These are phyloP conservation scores for Eristalinus sepulchralis DNA, from an alignment of 2,888 invertebrate genomes.

Conservation along the genomic window DNA sequence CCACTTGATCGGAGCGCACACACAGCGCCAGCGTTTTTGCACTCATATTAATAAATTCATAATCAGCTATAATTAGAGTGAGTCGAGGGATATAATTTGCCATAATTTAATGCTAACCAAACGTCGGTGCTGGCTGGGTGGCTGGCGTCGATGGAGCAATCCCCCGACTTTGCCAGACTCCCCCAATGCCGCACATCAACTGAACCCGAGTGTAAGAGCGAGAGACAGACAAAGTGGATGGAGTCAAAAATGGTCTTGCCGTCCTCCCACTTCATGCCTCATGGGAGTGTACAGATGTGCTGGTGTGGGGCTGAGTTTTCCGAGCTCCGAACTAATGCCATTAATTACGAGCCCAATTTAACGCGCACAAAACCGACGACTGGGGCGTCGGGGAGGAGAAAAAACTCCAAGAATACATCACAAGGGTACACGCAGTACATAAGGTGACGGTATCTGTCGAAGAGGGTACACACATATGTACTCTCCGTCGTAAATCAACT, in stretches of 20 bases:
- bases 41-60: constrained; percentile 66
- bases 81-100: constrained; percentile 60
- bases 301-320: not conserved
- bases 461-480: constrained; percentile 39
- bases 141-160: constrained; percentile 31
- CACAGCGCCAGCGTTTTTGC: constrained; percentile 24
- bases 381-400: not conserved
- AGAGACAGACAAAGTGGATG: not conserved
- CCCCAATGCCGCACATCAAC: not conserved
- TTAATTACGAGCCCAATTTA: constrained; percentile 75
- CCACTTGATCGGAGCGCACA: constrained; percentile 21
- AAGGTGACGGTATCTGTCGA: not conserved
- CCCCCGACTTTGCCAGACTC: constrained; percentile 25
- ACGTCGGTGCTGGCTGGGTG: constrained; percentile 16
- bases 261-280: constrained; percentile 32
- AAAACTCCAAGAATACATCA: no score
- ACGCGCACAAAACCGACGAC: constrained; percentile 69
- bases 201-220: not conserved
- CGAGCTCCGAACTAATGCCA: constrained; percentile 67
- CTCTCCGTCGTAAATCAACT: constrained; percentile 64
- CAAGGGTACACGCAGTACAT: not conserved
- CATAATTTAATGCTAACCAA: constrained; percentile 69
- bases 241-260: not conserved
- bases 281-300: constrained; percentile 13
- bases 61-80: constrained; percentile 67